These are phyloP conservation scores for Todus mexicanus DNA, from an alignment of 2,797 vertebrate genomes.

Conservation along the genomic window DNA sequence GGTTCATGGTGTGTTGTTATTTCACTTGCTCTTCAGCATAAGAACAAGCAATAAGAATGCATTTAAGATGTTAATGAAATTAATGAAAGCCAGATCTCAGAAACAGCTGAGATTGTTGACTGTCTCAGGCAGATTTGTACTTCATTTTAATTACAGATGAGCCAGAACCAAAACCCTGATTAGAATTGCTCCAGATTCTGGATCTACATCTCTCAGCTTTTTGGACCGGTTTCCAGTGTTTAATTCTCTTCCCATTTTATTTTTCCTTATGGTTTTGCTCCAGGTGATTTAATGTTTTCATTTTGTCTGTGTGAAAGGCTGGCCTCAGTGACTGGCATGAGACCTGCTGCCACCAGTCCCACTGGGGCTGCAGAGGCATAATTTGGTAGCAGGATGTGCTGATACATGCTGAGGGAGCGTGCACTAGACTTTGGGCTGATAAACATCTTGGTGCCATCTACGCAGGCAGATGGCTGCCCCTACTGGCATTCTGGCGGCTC, in stretches of 20 bases:
- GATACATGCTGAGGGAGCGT: rapidly evolving
- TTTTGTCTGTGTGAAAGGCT: background rate
- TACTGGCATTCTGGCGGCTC: background rate
- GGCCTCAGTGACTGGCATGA: background rate
- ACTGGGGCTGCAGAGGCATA: background rate
- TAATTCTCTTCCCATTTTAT: background rate
- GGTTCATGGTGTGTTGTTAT: constrained; percentile 20
- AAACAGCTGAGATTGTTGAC: constrained; percentile 65
- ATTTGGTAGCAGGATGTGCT: background rate
- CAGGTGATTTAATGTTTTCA: background rate
- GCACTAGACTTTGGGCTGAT: background rate
- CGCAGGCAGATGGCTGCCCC: background rate
- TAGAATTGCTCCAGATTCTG: constrained; percentile 53
- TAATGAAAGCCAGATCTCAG: constrained; percentile 56
- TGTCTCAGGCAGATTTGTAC: constrained; percentile 60
- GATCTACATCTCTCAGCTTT: constrained; percentile 18
- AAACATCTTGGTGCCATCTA: background rate
- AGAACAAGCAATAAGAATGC: constrained; percentile 55
- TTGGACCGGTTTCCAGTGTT: constrained; percentile 26
- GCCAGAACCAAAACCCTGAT: constrained; percentile 37
- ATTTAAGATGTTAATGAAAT: constrained; percentile 68
- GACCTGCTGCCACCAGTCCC: background rate
- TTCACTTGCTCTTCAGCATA: constrained; percentile 43
- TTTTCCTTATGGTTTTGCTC: constrained; percentile 13
- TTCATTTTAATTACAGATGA: constrained; percentile 67